Base-by-base conservation (phyloP, 1,140 invertebrate genomes). In the Pachyrhynchus sulphureomaculatus region DNA sequence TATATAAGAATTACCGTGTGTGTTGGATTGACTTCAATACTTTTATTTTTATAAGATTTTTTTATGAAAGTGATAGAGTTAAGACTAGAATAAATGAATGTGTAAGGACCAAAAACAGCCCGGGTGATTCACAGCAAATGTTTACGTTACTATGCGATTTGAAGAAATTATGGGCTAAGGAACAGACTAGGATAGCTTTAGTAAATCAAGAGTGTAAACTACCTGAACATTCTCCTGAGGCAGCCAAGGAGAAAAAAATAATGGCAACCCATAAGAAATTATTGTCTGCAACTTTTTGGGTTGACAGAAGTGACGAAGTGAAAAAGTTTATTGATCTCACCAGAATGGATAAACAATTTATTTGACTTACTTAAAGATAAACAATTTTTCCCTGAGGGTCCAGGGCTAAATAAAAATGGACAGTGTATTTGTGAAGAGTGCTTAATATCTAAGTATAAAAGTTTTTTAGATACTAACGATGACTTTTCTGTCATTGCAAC, bases 361-460 rank as follows among this genome's bases (percentile, higher is more conserved):
- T 70, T 70, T 59, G 65, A 57, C 10, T 44, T 70, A 39, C 41
- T 70, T n/a, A 57, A 62, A 17, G 67, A 70, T 60, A 62, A 49
- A 23, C 54, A 49, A n/a, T 63, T 70, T 26, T 55, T 57, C 36
- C 60, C 62, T 26, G 60, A 65, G 12, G 64, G 65, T 15, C 60
- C 70, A 18, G 66, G 62, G 4, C 42, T 70, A 17, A 65, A 70
- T 34, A 62, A 64, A 49, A 65, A 66, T 36, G 70, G 70, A 2
- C 70, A 70, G 10, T 72, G 70, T 48, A 68, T 72, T 36, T 72
- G 70, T 57, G 70, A 72, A 58, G 68, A 72, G 48, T 72, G 70
- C 45, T 54, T 72, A 36, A 64, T 72, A 39, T 47, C 61, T 8
- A 70, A 68, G 53, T 70, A 58, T 47, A 58, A 67, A 17, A 24